These are phyloP conservation scores for Hiodon alosoides DNA, from an alignment of 2,113 vertebrate species.

Conservation along the genomic window DNA sequence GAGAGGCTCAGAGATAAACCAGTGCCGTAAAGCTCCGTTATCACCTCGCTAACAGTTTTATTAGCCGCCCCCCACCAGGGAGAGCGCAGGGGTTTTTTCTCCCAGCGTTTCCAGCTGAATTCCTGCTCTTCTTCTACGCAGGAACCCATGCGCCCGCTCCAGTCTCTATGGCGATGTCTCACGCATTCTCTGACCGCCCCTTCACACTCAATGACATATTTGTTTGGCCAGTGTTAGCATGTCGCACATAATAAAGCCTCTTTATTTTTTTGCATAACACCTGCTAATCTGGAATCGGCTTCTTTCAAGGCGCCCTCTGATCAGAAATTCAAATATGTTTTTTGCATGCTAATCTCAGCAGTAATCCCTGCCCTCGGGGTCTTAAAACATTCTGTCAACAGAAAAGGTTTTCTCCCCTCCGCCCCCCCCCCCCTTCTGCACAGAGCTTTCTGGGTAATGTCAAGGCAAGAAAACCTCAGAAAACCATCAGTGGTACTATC, in stretches of 20 bases:
- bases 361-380: constrained; percentile 73
- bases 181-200: constrained; percentile 76
- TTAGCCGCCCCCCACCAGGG: constrained; percentile 33
- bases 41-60: constrained; percentile 33
- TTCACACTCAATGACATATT: constrained; percentile 90
- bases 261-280: constrained; percentile 71
- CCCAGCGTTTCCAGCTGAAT: constrained; percentile 40
- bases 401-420: constrained; percentile 69
- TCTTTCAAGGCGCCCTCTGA: constrained; percentile 70
- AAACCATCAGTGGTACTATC: no score
- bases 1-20: constrained; percentile 21
- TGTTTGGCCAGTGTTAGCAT: constrained; percentile 86
- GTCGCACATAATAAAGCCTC: constrained; percentile 60
- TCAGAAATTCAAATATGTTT: constrained; percentile 87
- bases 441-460: constrained; percentile 21
- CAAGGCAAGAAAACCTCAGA: background rate
- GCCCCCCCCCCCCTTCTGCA: constrained; percentile 35
- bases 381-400: constrained; percentile 69
- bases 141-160: constrained; percentile 56
- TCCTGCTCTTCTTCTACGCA: constrained; percentile 58
- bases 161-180: constrained; percentile 77
- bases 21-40: constrained; percentile 18
- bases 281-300: constrained; percentile 76
- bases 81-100: constrained; percentile 60
- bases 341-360: constrained; percentile 79